phyloP scores from a whole-genome alignment of 1,140 invertebrate genomes.

The Littorina saxatilis region DNA sequence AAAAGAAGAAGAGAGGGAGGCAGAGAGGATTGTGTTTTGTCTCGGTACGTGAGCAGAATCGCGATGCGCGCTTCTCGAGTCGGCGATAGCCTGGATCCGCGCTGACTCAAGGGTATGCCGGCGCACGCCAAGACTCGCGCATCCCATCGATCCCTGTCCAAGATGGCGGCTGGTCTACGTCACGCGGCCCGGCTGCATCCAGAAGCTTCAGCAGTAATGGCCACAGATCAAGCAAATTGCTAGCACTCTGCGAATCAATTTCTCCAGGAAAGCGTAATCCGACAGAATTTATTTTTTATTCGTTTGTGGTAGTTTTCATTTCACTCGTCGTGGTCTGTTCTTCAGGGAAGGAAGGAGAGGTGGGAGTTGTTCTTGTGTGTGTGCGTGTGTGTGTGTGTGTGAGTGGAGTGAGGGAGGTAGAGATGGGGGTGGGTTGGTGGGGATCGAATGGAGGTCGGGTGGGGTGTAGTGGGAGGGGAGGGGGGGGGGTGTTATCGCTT shows the following conservation, averaged over 20 bases:
- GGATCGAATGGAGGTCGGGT: no score
- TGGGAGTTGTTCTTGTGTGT: no score
- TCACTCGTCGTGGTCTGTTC: neutral
- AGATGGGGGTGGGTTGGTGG: no score
- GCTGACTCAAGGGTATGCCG: neutral
- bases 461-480: neutral
- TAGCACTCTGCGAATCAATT: neutral
- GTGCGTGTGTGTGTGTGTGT: no score
- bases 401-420: no score
- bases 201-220: slow-evolving; percentile 5
- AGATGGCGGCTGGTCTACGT: neutral
- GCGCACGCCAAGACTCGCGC: neutral
- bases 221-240: neutral
- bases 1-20: neutral
- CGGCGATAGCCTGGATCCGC: no score
- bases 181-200: neutral
- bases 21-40: no score
- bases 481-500: no score
- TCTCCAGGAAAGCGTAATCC: neutral
- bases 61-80: neutral
- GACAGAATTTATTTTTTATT: neutral
- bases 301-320: neutral
- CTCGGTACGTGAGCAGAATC: no score
- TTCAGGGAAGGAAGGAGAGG: no score
- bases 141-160: neutral